Conservation (phyloP, 2,888 invertebrate species). For the Cheilosia variabilis region DNA sequence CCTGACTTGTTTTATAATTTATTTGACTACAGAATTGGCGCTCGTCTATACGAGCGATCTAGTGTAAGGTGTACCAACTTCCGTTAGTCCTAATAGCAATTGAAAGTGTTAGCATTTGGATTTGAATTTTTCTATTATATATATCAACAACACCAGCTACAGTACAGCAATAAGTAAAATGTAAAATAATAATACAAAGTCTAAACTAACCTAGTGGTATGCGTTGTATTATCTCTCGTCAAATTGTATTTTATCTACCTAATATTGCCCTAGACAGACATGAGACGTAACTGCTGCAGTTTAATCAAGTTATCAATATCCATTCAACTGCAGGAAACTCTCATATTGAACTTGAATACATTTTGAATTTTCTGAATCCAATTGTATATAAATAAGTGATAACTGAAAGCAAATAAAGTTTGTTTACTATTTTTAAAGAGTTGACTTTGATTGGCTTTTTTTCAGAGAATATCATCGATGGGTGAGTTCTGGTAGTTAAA, state of each 20-base stretch:
- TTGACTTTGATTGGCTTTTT: neutral
- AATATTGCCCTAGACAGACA: neutral
- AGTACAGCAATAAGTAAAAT: constrained; percentile 21
- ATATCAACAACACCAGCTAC: neutral
- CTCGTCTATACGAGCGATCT: constrained; percentile 17
- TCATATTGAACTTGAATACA: constrained; percentile 53
- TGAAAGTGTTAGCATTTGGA: constrained; percentile 33
- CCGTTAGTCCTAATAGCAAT: constrained; percentile 6
- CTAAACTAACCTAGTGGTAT: constrained; percentile 13
- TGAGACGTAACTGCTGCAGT: constrained; percentile 21
- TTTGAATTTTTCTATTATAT: constrained; percentile 1
- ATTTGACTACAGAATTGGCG: constrained; percentile 19
- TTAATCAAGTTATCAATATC: constrained; percentile 16
- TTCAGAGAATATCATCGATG: too few relatives aligned
- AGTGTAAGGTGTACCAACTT: constrained; percentile 5
- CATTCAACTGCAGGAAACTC: constrained; percentile 22
- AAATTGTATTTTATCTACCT: constrained; percentile 31
- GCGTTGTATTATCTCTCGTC: constrained; percentile 18
- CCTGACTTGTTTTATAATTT: constrained; percentile 43
- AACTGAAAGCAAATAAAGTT: constrained; percentile 74
- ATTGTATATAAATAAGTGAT: constrained; percentile 68
- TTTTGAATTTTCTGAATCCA: constrained; percentile 62
- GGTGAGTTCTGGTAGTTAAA: too few relatives aligned
- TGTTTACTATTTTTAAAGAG: constrained; percentile 71
- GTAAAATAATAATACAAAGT: constrained; percentile 23